phyloP scores from a whole-genome alignment of 2,888 invertebrate species.

The Apotomis turbidana region DNA sequence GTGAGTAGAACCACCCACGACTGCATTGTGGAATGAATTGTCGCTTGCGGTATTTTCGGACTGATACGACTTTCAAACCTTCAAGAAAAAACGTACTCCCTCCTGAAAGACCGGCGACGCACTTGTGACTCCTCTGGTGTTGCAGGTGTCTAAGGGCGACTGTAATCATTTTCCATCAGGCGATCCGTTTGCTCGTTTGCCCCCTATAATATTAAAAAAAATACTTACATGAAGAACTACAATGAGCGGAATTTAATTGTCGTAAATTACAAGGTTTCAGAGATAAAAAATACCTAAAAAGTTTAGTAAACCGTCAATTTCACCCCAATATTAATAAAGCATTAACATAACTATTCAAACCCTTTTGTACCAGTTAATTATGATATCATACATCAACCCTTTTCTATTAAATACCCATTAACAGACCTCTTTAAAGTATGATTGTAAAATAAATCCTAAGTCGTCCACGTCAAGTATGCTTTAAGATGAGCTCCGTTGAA shows the following conservation, averaged over 20 bases:
- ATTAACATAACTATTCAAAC: constrained; percentile 34
- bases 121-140: no score
- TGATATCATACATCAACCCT: constrained; percentile 76
- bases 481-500: background rate
- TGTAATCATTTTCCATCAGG: no score
- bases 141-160: no score
- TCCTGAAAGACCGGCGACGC: no score
- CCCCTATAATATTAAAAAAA: no score
- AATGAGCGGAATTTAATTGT: background rate
- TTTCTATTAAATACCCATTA: constrained; percentile 65
- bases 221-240: no score
- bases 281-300: constrained; percentile 29
- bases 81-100: no score
- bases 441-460: background rate
- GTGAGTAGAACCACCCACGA: no score
- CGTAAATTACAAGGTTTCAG: background rate
- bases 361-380: constrained; percentile 71
- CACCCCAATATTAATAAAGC: constrained; percentile 31
- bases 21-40: no score
- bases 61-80: no score
- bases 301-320: constrained; percentile 13
- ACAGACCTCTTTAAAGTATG: constrained; percentile 44
- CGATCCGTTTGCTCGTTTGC: no score
- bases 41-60: no score
- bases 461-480: background rate